Base-by-base conservation (phyloP, 2,797 vertebrate species). In the Peromyscus nudipes region DNA sequence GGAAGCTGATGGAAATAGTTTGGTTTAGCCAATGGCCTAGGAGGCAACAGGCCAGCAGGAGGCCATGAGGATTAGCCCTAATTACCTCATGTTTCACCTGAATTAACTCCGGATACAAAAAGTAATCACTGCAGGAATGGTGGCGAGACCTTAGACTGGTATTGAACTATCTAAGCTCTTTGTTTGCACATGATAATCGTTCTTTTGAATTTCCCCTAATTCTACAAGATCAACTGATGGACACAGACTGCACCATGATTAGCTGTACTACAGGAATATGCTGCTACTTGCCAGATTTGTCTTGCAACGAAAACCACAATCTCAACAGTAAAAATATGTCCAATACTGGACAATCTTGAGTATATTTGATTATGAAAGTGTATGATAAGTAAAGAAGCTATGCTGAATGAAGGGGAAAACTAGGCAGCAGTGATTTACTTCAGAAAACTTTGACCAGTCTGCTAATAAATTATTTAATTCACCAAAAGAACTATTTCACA, bases 41-140 rank as follows among this genome's bases (percentile, higher is more conserved):
- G 96, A 99, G 98, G 98, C 98, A 98, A 96, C 57, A 98, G 98
- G 98, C 98, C 98, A 98, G 98, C 98, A 98, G 99, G 98, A 98
- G 96, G 98, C 97, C 97, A 93, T 81, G 92, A 98, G 98, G 99
- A 99, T 99, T 99, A 99, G 97, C 96, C 97, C 97, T 98, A 99
- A 99, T 99, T 99, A 99, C 97, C 98, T 99, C 98, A 98, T 98
- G 98, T 99, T 99, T 99, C 98, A 98, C 98, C 98, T 99, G 99
- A 99, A 99, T 99, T 99, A 99, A 98, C 98, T 98, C 98, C 93
- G 98, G 98, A 98, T 99, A 98, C 98, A 98, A 98, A 99, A 99
- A 98, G 98, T 98, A 98, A 99, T 98, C 92, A 88, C 98, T n/a
- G 94, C 97, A 98, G 98, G 98, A 98, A 98, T 98, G 97, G 98